Percentiles rank a stretch among this genome's conserved stretches.
Conservation (phyloP, 2,888 invertebrate genomes). For the Ametastegia equiseti region DNA sequence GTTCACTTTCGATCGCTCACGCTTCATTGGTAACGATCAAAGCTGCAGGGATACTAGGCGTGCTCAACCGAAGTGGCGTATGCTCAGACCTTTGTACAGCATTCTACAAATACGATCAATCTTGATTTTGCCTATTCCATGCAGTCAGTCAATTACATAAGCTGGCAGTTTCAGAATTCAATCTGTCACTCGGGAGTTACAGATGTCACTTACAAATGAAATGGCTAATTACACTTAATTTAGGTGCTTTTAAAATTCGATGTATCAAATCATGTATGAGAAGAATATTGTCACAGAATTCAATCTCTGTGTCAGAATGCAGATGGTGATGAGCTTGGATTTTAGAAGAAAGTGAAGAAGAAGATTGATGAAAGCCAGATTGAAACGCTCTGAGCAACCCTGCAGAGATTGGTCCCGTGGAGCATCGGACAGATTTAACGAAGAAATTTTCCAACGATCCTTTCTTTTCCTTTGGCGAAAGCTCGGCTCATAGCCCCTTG, state of each 20-base stretch:
- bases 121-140: background rate
- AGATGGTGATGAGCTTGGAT: background rate
- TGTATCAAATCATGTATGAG: background rate
- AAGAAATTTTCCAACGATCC: background rate
- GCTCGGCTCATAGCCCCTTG: background rate
- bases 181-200: background rate
- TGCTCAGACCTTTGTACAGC: background rate
- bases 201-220: background rate
- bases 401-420: background rate
- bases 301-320: background rate
- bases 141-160: background rate
- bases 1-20: constrained; percentile 27
- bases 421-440: background rate
- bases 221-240: background rate
- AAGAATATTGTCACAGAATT: background rate
- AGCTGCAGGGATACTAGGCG: background rate
- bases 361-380: background rate
- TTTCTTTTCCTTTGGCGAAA: background rate
- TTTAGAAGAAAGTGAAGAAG: background rate
- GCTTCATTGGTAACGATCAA: background rate
- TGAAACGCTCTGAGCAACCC: background rate
- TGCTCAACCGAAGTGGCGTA: background rate
- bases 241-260: background rate
- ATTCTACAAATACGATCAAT: background rate
- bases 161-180: background rate